Base-by-base conservation (phyloP, 1,140 invertebrate species). In the Melanaphis sacchari region DNA sequence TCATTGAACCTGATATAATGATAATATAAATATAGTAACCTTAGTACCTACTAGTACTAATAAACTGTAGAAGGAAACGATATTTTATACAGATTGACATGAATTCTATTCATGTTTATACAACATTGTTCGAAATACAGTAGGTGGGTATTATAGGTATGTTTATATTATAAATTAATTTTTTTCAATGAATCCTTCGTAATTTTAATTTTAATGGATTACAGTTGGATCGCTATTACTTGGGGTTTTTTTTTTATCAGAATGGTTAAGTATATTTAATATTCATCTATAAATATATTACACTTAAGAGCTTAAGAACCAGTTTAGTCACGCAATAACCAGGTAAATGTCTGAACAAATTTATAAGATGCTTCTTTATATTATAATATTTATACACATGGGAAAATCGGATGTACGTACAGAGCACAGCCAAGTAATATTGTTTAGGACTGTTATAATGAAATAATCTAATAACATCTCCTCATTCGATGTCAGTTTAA, bases 191-290 rank as follows among this genome's bases (percentile, higher is more conserved):
- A 31, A 43, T 38, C 41, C 11, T 87, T 87, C 31, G 41, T 87
- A 43, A 43, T 87, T 84, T 84, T 84, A 84, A 84, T 84, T 87
- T 87, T 87, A 87, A 87, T 87, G 41, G 24, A 87, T 87, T 87
- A 87, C 18, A 31, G 36, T 87, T 7, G 31, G 41, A 87, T 87
- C 40, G 24, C 31, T 4, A 26, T 38, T 87, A 87, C 31, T 46
- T 41, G 31, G 11, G 41, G 31, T 22, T 41, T 82, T 81, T 76
- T 76, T 76, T 82, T 38, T 87, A 87, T 87, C 15, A 41, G 84
- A 87, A 87, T 41, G 84, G 84, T 87, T 43, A n/a, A n/a, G 84
- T 87, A 87, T 87, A 87, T 87, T 87, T 87, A 87, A 38, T 43
- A 87, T 87, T 26, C 41, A 46, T 87, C 84, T 87, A 87, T 87